Percentiles rank a stretch among this genome's conserved stretches.
Conservation (phyloP, 2,797 vertebrate species). For the Acrossocheilus fasciatus region DNA sequence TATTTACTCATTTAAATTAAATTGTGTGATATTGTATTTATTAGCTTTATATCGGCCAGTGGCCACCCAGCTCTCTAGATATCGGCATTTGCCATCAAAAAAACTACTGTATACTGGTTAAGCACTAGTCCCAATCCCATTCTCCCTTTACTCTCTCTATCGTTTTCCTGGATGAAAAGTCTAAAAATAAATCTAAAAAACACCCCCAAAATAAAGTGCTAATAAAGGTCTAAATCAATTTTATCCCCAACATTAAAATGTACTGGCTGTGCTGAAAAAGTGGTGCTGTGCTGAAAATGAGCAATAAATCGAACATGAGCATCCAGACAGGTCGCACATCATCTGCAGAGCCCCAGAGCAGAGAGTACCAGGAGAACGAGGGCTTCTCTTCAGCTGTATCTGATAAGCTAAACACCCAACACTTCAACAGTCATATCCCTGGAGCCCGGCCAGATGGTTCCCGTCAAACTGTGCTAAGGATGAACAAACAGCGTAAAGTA, state of each 20-base stretch:
- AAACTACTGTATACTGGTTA: not conserved
- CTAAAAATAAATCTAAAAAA: not conserved
- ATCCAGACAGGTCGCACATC: constrained; percentile 31
- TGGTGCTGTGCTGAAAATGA: not conserved
- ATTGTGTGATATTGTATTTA: not conserved
- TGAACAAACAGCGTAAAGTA: constrained; percentile 45
- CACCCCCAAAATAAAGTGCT: not conserved
- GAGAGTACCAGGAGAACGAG: constrained; percentile 19
- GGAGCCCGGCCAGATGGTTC: constrained; percentile 36
- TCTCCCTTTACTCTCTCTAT: not conserved
- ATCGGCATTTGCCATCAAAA: not conserved
- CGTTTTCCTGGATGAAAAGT: not conserved
- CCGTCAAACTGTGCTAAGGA: constrained; percentile 25
- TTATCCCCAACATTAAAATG: constrained; percentile 5
- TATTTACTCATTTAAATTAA: not conserved
- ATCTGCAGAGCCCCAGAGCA: not conserved
- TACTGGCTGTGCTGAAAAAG: not conserved
- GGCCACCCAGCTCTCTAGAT: too few species aligned
- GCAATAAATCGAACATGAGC: constrained; percentile 17
- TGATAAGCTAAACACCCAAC: constrained; percentile 37
- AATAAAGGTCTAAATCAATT: not conserved
- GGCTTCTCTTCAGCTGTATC: constrained; percentile 31
- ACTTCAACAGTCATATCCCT: constrained; percentile 30
- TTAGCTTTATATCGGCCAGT: not conserved
- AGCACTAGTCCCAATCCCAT: not conserved